Evolutionary conservation across 2,888 invertebrate genomes (phyloP), one percentile per base, ranked within the genome.

Genomic region (Taphrorychus bicolor): DNA sequence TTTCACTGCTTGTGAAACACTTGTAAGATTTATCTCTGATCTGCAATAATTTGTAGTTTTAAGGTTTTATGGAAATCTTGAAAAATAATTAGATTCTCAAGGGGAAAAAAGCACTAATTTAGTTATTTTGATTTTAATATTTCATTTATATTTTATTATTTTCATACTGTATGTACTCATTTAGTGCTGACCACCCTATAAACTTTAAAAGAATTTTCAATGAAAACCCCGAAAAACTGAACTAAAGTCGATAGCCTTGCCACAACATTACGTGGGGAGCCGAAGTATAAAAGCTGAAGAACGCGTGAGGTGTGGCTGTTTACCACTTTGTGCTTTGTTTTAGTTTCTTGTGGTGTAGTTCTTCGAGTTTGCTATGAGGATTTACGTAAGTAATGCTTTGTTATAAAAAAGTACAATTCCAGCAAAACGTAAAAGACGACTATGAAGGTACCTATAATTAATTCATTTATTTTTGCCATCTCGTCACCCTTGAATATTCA

Each of bases 241-340:
- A 54, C 22, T 21, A 45, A 32, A 32, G 19, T 16, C 49, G 19
- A 41, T 75, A 77, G 75, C 78, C 78, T 78, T 78, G 78, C 72
- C 51, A 45, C 45, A 69, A 49, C 63, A 17, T 51, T 71, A 73
- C 71, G 78, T 77, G 78, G 78, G 78, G 78, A 77, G 74, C 64
- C 73, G 73, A 73, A 73, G 75, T 78, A 78, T 78, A 78, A 74
- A 78, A 78, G 74, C 75, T 75, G 70, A 72, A 72, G 69, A 72
- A 71, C 66, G 69, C 70, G 62, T 45, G 69, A 75, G 76, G 76
- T 70, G 74, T 72, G 77, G 76, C 76, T 78, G 76, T 77, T 78
- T 78, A 77, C 73, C 73, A 75, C 75, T 76, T 76, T 75, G 65
- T 66, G 58, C 61, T 65, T 53, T 65, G 65, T 61, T 61, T 58